A percentile compares a stretch with the other conserved stretches of the same genome.
Evolutionary conservation across 2,113 vertebrate species (phyloP).

Genomic region (Verasper variegatus): DNA sequence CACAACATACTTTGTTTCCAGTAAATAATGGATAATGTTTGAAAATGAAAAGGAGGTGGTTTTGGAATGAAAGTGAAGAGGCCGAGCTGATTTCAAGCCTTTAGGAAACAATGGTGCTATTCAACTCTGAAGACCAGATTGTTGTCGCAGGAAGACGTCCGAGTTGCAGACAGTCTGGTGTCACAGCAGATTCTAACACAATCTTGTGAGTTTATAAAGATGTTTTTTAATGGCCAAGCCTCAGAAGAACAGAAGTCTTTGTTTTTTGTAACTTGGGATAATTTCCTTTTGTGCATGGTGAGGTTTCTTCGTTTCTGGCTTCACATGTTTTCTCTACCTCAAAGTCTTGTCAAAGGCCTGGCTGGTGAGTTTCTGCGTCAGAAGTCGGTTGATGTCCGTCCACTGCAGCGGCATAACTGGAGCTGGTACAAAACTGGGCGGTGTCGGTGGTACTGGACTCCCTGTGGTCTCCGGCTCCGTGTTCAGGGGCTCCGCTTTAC

Average conservation of each 20-base stretch:
- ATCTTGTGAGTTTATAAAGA: too few relatives aligned
- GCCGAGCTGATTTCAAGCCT: neutral
- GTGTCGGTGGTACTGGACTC: neutral
- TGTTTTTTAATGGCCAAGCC: too few relatives aligned
- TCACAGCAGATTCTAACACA: too few relatives aligned
- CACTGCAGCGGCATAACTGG: slow-evolving; percentile 71
- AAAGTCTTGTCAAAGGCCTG: slow-evolving; percentile 58
- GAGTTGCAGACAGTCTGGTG: too few relatives aligned
- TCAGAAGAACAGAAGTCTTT: too few relatives aligned
- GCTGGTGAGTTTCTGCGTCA: slow-evolving; percentile 71
- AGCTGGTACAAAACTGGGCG: neutral
- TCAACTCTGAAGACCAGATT: neutral
- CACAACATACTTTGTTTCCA: too few relatives aligned
- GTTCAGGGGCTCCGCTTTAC: neutral
- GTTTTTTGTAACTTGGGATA: too few relatives aligned
- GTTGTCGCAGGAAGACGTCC: too few relatives aligned
- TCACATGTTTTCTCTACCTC: slow-evolving; percentile 70
- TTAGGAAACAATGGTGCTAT: neutral
- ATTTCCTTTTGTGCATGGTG: neutral
- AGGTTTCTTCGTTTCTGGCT: neutral
- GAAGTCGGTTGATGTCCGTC: slow-evolving; percentile 71
- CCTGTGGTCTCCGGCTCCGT: fast-evolving
- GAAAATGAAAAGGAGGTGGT: too few relatives aligned
- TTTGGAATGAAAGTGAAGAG: too few relatives aligned
- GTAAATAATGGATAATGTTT: too few relatives aligned